Evolutionary conservation across 2,113 vertebrate genomes (phyloP).

Genomic region (Tragulus kanchil): DNA sequence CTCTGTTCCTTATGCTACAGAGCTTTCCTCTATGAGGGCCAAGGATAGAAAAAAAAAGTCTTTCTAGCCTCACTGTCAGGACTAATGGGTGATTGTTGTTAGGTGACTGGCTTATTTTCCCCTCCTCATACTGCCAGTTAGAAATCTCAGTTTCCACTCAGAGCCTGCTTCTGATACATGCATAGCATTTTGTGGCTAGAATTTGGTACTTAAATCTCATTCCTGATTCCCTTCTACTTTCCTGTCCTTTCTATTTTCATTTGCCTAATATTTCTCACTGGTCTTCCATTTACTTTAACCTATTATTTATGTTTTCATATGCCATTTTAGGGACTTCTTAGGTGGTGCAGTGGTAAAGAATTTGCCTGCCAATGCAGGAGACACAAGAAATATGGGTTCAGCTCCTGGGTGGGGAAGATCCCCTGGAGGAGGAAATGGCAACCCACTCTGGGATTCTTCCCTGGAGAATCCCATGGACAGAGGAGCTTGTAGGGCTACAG

Average conservation of each 20-base stretch:
- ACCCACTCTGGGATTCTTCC: neutral
- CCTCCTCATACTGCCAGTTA: neutral
- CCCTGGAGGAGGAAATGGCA: neutral
- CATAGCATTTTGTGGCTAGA: neutral
- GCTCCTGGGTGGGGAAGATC: neutral
- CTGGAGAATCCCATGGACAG: neutral
- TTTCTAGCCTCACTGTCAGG: neutral
- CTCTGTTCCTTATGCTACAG: neutral
- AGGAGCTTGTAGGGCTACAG: neutral
- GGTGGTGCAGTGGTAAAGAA: neutral
- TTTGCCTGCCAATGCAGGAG: neutral
- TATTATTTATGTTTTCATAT: neutral
- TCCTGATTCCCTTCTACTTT: constrained; percentile 18
- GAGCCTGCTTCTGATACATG: neutral
- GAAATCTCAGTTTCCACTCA: neutral
- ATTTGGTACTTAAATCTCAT: neutral
- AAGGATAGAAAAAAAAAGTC: neutral
- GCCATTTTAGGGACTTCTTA: neutral
- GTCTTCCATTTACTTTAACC: constrained; percentile 5
- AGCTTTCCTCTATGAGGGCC: neutral
- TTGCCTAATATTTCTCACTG: constrained; percentile 4
- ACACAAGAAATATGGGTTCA: neutral
- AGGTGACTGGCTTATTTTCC: neutral
- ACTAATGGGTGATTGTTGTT: neutral
- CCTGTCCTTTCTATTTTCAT: neutral